Evolutionary conservation across 2,888 invertebrate genomes (phyloP), one percentile per base, ranked within the genome.

Genomic region (Aporophyla nigra): DNA sequence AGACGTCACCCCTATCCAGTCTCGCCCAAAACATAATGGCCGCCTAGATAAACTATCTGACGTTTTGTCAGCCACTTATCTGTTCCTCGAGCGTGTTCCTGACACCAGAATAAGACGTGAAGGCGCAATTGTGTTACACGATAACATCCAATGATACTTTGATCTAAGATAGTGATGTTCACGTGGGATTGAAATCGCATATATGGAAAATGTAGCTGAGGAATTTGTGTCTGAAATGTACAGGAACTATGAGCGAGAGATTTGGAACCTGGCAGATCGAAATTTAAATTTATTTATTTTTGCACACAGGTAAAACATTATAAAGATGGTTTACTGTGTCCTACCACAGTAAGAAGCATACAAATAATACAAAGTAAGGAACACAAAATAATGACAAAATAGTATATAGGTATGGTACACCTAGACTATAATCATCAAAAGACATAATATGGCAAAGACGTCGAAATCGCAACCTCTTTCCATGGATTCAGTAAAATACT

Each of bases 21-120:
- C 14, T 27, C 21, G 27, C 51, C 19, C 16, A 56, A 76, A 59
- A 62, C 46, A 46, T 5, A 51, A 58, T 67, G 27, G 46, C 21
- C 24, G 43, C 19, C 21, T 27, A 72, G 80, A 84, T 83, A 84
- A 51, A 27, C 12, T 86, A 83, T 86, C 86, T 76, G 85, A 83
- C 81, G 61, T 83, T 82, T 73, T 84, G 82, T 80, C 80, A 87
- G 19, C 5, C 46, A 16, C 70, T 83, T 85, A 86, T 86, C 85
- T 84, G 27, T 46, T 53, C 53, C 71, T 56, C 49, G 19, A 24
- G 59, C 72, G 61, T 74, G 71, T 75, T 78, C 54, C 83, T 76
- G 71, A 79, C 80, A 80, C 71, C n/a, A 70, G 80, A 68, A 75
- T 85, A 78, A 82, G 40, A 14, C 72, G 75, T 59, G 58, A 56